Evolutionary conservation across 2,113 vertebrate species (phyloP), one percentile per base, ranked within the genome.

Genomic region (Triplophysa siluroides): DNA sequence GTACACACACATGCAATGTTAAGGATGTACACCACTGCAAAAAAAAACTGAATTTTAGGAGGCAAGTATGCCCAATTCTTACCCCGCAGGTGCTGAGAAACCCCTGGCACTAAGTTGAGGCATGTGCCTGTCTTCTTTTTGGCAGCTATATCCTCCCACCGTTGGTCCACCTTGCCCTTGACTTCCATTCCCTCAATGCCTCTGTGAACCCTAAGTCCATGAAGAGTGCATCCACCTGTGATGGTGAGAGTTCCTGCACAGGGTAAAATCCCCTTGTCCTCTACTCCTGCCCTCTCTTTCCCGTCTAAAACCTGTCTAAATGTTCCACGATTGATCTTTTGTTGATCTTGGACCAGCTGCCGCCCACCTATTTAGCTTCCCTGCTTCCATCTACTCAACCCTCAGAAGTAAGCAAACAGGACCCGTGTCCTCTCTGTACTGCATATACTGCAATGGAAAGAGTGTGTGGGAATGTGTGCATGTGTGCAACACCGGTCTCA

Each of bases 1-100:
- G 38, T 33, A 43, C 21, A 56, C 43, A 78, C 62, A 78, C 54
- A 47, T 63, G 79, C 38, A 81, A 78, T 72, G 13, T 84, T 4
- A 13, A 50, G 14, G 13, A 70, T 52, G 50, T 75, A 9, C 21
- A 45, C 24, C 33, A 62, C 10, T 12, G 14, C 52, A 56, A 19
- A 18, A n/a, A n/a, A 56, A 16, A 7, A 6, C 14, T 4, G 1
- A 56, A 18, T 19, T 58, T 21, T 21, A 4, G 5, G 8, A 58
- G 19, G 4, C 1, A 18, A 47, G 58, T 56, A 18, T 6, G n/a
- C 14, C 71, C 73, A 83, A 84, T 85, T 94, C 95, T 95, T 93
- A 96, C 94, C 94, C 12, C 90, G 93, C 24, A 88, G 79, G 84
- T 88, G 93, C 82, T 89, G 93, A 80, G 85, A 92, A 86, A 92